Conservation (phyloP, 1,140 invertebrate species). For the Cotesia typhae region DNA sequence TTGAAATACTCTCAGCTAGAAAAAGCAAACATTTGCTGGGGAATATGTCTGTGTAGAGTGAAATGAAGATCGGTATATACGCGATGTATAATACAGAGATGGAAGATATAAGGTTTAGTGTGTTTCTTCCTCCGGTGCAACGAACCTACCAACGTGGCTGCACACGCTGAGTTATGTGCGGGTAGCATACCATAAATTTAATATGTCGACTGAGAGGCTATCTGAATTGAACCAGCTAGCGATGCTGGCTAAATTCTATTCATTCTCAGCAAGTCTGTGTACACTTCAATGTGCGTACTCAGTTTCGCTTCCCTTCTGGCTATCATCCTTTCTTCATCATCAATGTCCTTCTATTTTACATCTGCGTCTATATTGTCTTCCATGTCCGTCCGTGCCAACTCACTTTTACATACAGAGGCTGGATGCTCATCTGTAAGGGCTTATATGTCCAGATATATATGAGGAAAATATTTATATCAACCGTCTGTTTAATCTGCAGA, state of each 20-base stretch:
- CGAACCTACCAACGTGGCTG: slow-evolving; percentile 17
- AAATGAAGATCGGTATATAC: too few species aligned
- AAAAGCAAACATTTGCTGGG: slow-evolving; percentile 22
- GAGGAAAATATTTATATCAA: too few species aligned
- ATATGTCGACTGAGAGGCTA: slow-evolving; percentile 50
- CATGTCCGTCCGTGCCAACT: background rate
- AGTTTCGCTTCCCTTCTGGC: background rate
- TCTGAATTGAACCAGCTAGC: slow-evolving; percentile 53
- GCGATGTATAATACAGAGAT: background rate
- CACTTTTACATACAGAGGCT: background rate
- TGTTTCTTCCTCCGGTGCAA: slow-evolving; percentile 8
- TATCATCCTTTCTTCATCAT: slow-evolving; percentile 22
- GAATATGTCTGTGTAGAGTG: too few species aligned
- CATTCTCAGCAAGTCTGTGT: slow-evolving; percentile 45
- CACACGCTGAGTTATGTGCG: slow-evolving; percentile 47
- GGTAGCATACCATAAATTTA: slow-evolving; percentile 51
- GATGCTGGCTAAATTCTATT: slow-evolving; percentile 52
- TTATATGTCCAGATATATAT: too few species aligned
- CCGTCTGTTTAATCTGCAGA: too few species aligned
- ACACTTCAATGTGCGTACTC: slow-evolving; percentile 2
- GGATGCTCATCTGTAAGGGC: too few species aligned
- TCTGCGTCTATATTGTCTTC: background rate
- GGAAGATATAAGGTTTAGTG: background rate
- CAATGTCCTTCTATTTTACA: background rate
- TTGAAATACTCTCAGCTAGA: slow-evolving; percentile 5